A percentile compares a stretch with the other conserved stretches of the same genome.
These are phyloP conservation scores for Prunella fulvescens DNA, from an alignment of 2,113 vertebrate species.

Conservation along the genomic window DNA sequence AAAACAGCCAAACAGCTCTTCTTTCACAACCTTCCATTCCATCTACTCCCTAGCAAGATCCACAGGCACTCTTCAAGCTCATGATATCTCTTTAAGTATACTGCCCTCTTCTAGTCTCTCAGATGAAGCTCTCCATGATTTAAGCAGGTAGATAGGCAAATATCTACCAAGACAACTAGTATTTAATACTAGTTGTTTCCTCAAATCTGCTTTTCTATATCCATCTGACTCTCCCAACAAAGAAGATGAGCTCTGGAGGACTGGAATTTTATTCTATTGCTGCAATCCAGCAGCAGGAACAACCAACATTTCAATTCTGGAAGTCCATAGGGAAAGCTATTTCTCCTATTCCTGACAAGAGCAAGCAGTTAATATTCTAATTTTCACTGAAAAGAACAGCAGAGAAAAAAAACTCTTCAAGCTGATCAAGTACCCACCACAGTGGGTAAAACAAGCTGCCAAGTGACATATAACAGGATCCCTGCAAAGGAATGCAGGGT, in stretches of 20 bases:
- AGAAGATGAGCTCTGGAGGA: not conserved
- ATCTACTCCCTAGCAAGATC: not conserved
- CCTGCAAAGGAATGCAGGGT: conserved; percentile 41
- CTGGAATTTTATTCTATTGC: not conserved
- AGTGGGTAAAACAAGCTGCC: conserved; percentile 49
- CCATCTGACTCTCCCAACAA: not conserved
- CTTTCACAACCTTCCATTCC: not conserved
- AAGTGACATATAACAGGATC: conserved; percentile 54
- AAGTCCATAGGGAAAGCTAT: not conserved
- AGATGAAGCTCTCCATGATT: not conserved
- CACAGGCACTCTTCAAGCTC: not conserved
- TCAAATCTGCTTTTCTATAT: not conserved
- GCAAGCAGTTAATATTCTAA: not conserved
- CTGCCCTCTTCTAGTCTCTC: not conserved
- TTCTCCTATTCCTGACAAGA: not conserved
- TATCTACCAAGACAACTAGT: not conserved
- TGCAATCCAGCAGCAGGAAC: not conserved
- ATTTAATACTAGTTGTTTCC: not conserved
- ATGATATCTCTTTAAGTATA: not conserved
- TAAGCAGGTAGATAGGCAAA: not conserved
- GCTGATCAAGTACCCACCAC: conserved; percentile 16
- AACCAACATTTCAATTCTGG: not conserved
- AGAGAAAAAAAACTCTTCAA: not conserved
- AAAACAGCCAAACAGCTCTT: not conserved
- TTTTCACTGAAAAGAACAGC: not conserved